A percentile compares a stretch with the other conserved stretches of the same genome.
These are phyloP conservation scores for Erebia aethiops DNA, from an alignment of 2,888 invertebrate species.

Conservation along the genomic window DNA sequence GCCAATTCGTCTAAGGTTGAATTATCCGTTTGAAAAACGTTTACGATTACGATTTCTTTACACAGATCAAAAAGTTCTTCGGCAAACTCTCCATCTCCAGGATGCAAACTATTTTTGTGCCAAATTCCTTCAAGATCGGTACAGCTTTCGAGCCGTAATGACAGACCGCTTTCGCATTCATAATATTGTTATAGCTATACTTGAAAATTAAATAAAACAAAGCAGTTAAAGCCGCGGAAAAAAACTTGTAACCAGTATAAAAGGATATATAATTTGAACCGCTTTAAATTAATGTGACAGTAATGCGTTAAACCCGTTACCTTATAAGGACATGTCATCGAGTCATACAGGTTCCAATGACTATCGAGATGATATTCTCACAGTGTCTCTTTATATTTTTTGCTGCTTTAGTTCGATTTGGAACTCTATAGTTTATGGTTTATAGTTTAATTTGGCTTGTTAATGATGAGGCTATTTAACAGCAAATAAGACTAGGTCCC, in stretches of 20 bases:
- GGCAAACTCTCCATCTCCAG: too few species aligned
- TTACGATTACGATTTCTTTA: too few species aligned
- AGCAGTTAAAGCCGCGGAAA: neutral
- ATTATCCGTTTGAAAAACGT: too few species aligned
- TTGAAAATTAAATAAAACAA: neutral
- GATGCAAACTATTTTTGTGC: too few species aligned
- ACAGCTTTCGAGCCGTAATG: too few species aligned
- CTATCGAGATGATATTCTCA: constrained; percentile 45
- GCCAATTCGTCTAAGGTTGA: too few species aligned
- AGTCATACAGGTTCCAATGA: constrained; percentile 39
- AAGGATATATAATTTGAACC: constrained; percentile 33
- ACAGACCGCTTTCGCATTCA: neutral
- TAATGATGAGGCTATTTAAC: constrained; percentile 8
- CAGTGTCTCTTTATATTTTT: constrained; percentile 42
- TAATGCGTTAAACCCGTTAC: constrained; percentile 39
- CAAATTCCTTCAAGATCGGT: too few species aligned
- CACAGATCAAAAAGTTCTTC: too few species aligned
- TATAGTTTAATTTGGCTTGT: neutral
- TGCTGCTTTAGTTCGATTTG: neutral
- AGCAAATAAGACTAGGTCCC: constrained; percentile 13
- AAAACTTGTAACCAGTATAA: constrained; percentile 13
- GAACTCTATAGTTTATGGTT: neutral
- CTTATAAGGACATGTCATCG: constrained; percentile 47
- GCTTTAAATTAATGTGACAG: constrained; percentile 37
- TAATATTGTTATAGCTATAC: neutral